phyloP scores from a whole-genome alignment of 2,797 vertebrate species.

The Ptychadena robeensis region DNA sequence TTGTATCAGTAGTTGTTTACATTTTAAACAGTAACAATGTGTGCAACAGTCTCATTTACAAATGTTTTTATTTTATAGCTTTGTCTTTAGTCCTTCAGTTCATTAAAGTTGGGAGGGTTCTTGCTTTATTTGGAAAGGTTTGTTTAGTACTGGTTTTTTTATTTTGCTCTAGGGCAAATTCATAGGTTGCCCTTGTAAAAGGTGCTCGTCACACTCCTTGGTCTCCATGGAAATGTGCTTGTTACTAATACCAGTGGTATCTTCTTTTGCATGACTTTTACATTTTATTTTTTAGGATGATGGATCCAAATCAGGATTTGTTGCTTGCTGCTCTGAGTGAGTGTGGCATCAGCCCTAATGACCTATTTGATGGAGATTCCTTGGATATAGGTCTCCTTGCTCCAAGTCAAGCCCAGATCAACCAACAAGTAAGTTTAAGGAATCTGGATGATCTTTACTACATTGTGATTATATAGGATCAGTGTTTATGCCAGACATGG shows the following conservation, averaged over 20 bases:
- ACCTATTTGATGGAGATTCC: conserved; percentile 92
- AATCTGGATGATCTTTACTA: too few species aligned
- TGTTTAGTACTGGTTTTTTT: neutral
- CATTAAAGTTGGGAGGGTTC: neutral
- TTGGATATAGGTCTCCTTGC: conserved; percentile 80
- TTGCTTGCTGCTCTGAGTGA: conserved; percentile 97
- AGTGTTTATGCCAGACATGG: too few species aligned
- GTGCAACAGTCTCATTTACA: neutral
- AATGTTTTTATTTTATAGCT: neutral
- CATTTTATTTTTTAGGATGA: conserved; percentile 78
- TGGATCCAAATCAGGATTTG: conserved; percentile 98
- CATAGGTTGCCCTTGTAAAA: neutral
- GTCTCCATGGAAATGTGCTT: neutral
- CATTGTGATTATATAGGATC: too few species aligned
- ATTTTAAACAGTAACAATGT: too few species aligned
- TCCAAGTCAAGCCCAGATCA: conserved; percentile 76
- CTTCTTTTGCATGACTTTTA: neutral
- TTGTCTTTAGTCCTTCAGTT: neutral
- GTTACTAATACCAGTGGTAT: neutral
- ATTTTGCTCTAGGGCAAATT: conserved; percentile 12
- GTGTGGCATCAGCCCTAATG: conserved; percentile 97
- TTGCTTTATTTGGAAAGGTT: neutral
- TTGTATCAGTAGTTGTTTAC: too few species aligned
- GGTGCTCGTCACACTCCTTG: neutral
- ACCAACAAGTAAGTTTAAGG: conserved; percentile 83